These are phyloP conservation scores for Pachypanchax playfairii DNA, from an alignment of 2,113 vertebrate species.

Conservation along the genomic window DNA sequence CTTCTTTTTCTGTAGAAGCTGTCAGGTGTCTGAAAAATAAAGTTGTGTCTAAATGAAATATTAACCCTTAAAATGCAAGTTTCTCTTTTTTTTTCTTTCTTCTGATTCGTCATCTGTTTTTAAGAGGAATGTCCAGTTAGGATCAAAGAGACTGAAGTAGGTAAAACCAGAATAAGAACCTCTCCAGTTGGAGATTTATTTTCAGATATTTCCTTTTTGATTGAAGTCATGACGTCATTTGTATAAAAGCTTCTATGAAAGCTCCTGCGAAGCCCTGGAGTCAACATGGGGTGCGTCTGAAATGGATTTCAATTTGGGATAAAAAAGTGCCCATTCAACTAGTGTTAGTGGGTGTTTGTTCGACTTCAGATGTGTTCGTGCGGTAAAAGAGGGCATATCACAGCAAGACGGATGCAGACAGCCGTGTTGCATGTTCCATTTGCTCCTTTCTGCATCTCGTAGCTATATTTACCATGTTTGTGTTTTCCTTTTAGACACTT, in stretches of 20 bases:
- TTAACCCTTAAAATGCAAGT: not conserved
- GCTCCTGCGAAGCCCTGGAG: conserved; percentile 48
- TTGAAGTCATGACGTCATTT: conserved; percentile 40
- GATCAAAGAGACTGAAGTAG: not conserved
- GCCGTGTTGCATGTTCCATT: conserved; percentile 59
- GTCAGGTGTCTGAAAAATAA: conserved; percentile 44
- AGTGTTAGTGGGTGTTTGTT: conserved; percentile 41
- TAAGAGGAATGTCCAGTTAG: not conserved
- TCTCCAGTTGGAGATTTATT: conserved; percentile 31
- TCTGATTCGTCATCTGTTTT: not conserved
- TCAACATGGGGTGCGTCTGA: conserved; percentile 45
- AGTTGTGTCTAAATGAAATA: not conserved
- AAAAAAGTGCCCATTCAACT: conserved; percentile 69
- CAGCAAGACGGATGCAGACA: conserved; percentile 45
- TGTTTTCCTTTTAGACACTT: conserved; percentile 55
- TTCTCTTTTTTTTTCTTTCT: too few species aligned
- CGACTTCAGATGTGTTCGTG: conserved; percentile 5
- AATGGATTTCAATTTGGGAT: conserved; percentile 63
- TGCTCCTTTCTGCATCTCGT: conserved; percentile 42
- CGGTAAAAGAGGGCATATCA: conserved; percentile 56
- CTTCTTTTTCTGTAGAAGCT: conserved; percentile 8
- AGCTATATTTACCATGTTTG: conserved; percentile 73
- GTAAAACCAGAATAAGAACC: conserved; percentile 11
- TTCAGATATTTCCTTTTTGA: conserved; percentile 26
- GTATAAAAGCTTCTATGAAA: conserved; percentile 68